Evolutionary conservation across 2,888 invertebrate genomes (phyloP).

Genomic region (Zeuzera pyrina): DNA sequence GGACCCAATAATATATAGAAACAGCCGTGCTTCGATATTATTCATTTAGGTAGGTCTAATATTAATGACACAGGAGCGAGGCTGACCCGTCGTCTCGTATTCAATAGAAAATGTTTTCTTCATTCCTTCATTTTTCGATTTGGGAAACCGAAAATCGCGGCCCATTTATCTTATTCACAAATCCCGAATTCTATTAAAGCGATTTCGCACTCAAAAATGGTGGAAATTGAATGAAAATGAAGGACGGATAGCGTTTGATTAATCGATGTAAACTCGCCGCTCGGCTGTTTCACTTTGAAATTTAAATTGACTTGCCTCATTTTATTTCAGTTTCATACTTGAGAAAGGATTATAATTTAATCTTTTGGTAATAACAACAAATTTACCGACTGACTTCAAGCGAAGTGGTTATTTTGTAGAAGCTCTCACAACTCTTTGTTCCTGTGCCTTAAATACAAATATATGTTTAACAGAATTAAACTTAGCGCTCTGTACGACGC

Average conservation of each 20-base stretch:
- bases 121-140: constrained; percentile 19
- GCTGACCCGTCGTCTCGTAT: constrained; percentile 1
- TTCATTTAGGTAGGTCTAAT: constrained; percentile 12
- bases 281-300: constrained; percentile 2
- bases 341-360: neutral
- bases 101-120: constrained; percentile 8
- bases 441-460: too few species aligned
- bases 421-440: too few species aligned
- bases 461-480: too few species aligned
- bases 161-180: constrained; percentile 29
- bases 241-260: constrained; percentile 36
- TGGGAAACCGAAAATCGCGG: constrained; percentile 25
- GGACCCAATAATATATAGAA: too few species aligned
- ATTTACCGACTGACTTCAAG: neutral
- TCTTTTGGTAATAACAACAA: neutral
- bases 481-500: too few species aligned
- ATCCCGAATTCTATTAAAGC: constrained; percentile 42
- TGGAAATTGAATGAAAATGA: constrained; percentile 42
- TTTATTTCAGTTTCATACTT: neutral
- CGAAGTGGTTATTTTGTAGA: neutral
- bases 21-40: too few species aligned
- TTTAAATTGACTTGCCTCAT: neutral
- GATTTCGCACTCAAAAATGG: constrained; percentile 47
- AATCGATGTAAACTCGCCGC: constrained; percentile 23
- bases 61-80: constrained; percentile 13